phyloP scores from a whole-genome alignment of 2,797 vertebrate species.

The Pseudochirops cupreus region DNA sequence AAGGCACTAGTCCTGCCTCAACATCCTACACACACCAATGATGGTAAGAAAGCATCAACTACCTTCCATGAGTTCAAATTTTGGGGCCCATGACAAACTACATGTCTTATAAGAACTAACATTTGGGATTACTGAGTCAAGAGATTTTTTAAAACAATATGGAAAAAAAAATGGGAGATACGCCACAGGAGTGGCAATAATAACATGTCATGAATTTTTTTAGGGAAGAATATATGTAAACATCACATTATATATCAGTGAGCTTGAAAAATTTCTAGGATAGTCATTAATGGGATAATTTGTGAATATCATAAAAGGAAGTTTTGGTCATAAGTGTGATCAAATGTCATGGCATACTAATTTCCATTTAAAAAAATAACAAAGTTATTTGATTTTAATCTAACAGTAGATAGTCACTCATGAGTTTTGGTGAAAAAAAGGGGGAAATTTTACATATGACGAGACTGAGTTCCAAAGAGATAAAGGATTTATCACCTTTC shows the following conservation, averaged over 20 bases:
- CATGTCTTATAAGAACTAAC: not conserved
- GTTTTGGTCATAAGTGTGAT: no score
- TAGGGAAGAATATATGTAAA: not conserved
- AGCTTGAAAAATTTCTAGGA: not conserved
- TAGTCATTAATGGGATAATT: not conserved
- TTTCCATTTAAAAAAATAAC: not conserved
- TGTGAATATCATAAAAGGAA: not conserved
- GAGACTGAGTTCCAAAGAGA: not conserved
- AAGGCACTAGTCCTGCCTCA: not conserved
- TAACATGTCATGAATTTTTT: not conserved
- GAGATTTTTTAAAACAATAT: not conserved
- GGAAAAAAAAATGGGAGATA: not conserved
- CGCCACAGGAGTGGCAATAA: not conserved
- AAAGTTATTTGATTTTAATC: not conserved
- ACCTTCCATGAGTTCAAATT: not conserved
- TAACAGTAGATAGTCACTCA: not conserved
- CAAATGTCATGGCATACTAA: not conserved
- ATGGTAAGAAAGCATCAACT: no score
- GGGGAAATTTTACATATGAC: not conserved
- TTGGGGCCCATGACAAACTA: not conserved
- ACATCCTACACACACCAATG: not conserved
- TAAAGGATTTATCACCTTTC: not conserved
- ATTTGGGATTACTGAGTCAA: not conserved
- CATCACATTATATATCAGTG: not conserved
- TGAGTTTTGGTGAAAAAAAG: not conserved